Evolutionary conservation across 1,140 invertebrate species (phyloP).

Genomic region (Drosophila prosaltans): DNA sequence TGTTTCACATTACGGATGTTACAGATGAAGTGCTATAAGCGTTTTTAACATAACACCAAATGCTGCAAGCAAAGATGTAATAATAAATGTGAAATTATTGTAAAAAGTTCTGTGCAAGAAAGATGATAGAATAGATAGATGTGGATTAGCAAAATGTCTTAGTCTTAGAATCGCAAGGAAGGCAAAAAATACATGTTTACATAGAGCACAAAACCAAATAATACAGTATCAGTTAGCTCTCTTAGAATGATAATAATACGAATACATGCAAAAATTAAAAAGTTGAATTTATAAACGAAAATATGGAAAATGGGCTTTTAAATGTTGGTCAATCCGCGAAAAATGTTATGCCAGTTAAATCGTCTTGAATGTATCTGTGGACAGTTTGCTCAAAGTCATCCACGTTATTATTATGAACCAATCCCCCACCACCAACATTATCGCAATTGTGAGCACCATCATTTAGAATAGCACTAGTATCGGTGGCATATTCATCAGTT

Average conservation of each 20-base stretch:
- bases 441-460: conserved; percentile 2
- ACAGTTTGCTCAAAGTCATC: conserved; percentile 30
- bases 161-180: too few relatives aligned
- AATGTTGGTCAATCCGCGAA: conserved; percentile 47
- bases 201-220: background rate
- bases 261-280: conserved; percentile 25
- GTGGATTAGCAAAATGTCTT: too few relatives aligned
- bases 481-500: conserved; percentile 9
- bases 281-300: background rate
- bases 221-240: background rate
- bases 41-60: too few relatives aligned
- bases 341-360: conserved; percentile 49
- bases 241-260: background rate
- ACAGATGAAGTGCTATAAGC: too few relatives aligned
- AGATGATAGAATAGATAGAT: background rate
- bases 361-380: conserved; percentile 31
- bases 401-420: conserved; percentile 14
- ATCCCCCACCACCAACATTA: background rate
- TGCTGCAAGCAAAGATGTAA: background rate
- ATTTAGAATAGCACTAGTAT: conserved; percentile 1
- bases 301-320: conserved; percentile 5
- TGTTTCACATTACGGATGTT: too few relatives aligned
- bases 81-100: background rate
- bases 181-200: background rate
- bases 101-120: background rate